Conservation (phyloP, 2,113 vertebrate genomes). For the Ictidomys tridecemlineatus region DNA sequence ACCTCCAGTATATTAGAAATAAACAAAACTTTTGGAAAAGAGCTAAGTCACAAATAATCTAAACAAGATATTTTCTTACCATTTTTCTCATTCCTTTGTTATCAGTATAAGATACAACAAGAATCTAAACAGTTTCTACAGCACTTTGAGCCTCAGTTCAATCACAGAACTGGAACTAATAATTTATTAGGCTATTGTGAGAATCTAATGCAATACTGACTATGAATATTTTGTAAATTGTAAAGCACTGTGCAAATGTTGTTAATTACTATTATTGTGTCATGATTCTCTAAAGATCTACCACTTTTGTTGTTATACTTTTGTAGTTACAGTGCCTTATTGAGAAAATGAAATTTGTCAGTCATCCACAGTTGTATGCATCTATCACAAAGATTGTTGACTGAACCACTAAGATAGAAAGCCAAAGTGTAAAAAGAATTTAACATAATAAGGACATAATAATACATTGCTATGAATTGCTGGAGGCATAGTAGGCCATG, state of each 20-base stretch:
- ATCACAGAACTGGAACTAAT: background rate
- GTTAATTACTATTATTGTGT: background rate
- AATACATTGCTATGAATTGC: background rate
- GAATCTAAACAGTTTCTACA: background rate
- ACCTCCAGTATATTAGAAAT: background rate
- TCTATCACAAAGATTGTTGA: background rate
- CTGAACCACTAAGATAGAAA: background rate
- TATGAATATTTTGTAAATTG: conserved; percentile 25
- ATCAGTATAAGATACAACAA: conserved; percentile 16
- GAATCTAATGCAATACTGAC: background rate
- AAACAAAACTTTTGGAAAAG: conserved; percentile 5
- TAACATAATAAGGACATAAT: conserved; percentile 9
- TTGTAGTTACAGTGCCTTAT: conserved; percentile 1
- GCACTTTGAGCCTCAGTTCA: background rate
- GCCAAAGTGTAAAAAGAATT: background rate
- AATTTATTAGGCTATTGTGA: background rate
- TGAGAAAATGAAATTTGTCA: conserved; percentile 13
- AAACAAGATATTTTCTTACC: background rate
- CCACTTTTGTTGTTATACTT: conserved; percentile 28
- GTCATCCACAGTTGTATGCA: background rate
- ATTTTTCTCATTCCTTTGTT: background rate
- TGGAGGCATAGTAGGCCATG: background rate
- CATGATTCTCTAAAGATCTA: conserved; percentile 7
- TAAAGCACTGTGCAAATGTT: conserved; percentile 21
- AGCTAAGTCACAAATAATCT: background rate